Base-by-base conservation (phyloP, 2,113 vertebrate species). In the Etia nguti region DNA sequence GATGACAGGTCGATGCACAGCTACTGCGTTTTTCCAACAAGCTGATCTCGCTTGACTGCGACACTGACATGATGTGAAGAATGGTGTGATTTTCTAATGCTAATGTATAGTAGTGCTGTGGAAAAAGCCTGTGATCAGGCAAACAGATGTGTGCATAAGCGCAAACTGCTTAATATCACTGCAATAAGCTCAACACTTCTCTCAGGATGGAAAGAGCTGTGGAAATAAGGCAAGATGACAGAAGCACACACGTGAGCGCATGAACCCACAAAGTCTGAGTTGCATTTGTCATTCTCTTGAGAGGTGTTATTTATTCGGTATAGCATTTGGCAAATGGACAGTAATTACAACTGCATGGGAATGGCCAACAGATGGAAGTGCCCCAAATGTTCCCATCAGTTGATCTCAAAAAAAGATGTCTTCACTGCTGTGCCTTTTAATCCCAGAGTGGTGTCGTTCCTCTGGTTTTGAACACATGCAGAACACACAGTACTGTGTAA, bases 121-220 rank as follows among this genome's bases (percentile, higher is more conserved):
- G 90, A 92, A 94, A 93, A 90, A 65, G n/a, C 20, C 84, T 90
- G 73, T 95, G 92, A 96, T 96, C 95, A 94, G 92, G 92, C 92
- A 92, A 96, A 94, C 95, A 96, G 95, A 95, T 95, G 93, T 96
- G 94, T 93, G 90, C 90, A 93, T 92, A 89, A 84, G 86, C 54
- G 70, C 86, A 95, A 93, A 93, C 90, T 94, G 90, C 93, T 89
- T 93, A 95, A 94, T 94, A 94, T 95, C 93, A 94, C 90, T 92
- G 93, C 93, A 95, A 91, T 92, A 94, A 94, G 92, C 93, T 93
- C 92, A 90, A 95, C 94, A 95, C 95, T 91, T 94, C 60, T 22
- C 92, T 88, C 83, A 29, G 91, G 82, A 83, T 94, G 94, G 95
- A 96, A 96, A 96, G 86, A 93, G 89, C 91, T 93, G 93, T 94